Percentiles rank a stretch among this genome's conserved stretches.
Evolutionary conservation across 2,888 invertebrate species (phyloP).

Genomic region (Lasioglossum figueresi): DNA sequence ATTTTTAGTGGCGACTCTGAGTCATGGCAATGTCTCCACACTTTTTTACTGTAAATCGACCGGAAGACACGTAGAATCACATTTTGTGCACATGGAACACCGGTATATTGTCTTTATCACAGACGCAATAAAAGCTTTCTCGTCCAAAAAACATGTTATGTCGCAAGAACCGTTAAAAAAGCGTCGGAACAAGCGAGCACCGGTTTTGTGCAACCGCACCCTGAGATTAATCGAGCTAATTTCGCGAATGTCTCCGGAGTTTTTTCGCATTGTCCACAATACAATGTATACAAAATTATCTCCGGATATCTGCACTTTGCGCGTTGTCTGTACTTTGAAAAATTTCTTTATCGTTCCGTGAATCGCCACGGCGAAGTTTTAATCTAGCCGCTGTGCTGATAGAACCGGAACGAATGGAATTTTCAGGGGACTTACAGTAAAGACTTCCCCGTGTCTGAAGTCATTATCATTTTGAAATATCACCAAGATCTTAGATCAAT

Average conservation of each 20-base stretch:
- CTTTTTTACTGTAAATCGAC: too few relatives aligned
- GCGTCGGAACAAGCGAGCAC: background rate
- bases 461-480: background rate
- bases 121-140: background rate
- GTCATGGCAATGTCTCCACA: too few relatives aligned
- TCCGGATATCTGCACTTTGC: constrained; percentile 7
- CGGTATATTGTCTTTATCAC: background rate
- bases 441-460: background rate
- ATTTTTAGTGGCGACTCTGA: too few relatives aligned
- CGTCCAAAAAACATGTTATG: background rate
- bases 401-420: background rate
- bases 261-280: background rate
- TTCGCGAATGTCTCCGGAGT: background rate
- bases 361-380: background rate
- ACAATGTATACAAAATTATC: background rate
- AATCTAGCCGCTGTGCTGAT: background rate
- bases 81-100: background rate
- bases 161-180: background rate
- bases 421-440: background rate
- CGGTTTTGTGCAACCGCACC: background rate
- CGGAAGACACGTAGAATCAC: too few relatives aligned
- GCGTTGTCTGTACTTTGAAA: background rate
- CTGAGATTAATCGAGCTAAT: background rate
- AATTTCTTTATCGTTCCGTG: constrained; percentile 1
- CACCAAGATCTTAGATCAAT: too few relatives aligned